Evolutionary conservation across 2,797 vertebrate species (phyloP).

Genomic region (Aphelocoma californica): DNA sequence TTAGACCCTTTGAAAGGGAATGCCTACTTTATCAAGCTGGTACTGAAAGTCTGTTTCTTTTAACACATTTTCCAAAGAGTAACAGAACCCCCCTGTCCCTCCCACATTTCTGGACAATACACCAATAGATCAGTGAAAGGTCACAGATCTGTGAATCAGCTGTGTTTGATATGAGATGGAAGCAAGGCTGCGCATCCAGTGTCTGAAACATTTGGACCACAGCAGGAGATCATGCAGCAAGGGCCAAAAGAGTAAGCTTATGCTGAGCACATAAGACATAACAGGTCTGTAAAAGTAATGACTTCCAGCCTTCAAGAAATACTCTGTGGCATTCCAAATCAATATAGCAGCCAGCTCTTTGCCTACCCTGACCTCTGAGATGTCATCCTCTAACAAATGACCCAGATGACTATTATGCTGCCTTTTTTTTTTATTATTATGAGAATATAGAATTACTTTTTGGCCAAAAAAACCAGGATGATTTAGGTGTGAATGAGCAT

Average conservation of each 20-base stretch:
- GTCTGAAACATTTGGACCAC: constrained; percentile 39
- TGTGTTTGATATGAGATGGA: not conserved
- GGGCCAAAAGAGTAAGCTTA: constrained; percentile 46
- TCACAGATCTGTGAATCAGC: constrained; percentile 35
- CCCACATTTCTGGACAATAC: not conserved
- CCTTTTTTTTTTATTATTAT: not conserved
- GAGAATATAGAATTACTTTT: constrained; percentile 8
- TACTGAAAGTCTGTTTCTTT: constrained; percentile 29
- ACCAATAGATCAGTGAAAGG: constrained; percentile 4
- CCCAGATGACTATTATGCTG: not conserved
- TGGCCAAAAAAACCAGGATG: not conserved
- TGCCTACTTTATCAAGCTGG: not conserved
- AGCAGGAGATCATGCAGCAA: constrained; percentile 8
- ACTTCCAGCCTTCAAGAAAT: constrained; percentile 54
- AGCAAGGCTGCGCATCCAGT: constrained; percentile 1
- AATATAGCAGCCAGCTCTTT: constrained; percentile 32
- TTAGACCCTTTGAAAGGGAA: constrained; percentile 1
- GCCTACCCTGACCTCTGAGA: constrained; percentile 36
- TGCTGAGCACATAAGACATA: constrained; percentile 50
- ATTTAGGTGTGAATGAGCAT: constrained; percentile 2
- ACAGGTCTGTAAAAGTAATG: constrained; percentile 55
- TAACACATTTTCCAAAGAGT: not conserved
- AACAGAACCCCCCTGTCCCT: constrained; percentile 25
- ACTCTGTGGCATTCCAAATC: constrained; percentile 35
- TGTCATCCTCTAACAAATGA: constrained; percentile 37